These are phyloP conservation scores for Lepidurus packardi DNA, from an alignment of 1,140 invertebrate species.

Conservation along the genomic window DNA sequence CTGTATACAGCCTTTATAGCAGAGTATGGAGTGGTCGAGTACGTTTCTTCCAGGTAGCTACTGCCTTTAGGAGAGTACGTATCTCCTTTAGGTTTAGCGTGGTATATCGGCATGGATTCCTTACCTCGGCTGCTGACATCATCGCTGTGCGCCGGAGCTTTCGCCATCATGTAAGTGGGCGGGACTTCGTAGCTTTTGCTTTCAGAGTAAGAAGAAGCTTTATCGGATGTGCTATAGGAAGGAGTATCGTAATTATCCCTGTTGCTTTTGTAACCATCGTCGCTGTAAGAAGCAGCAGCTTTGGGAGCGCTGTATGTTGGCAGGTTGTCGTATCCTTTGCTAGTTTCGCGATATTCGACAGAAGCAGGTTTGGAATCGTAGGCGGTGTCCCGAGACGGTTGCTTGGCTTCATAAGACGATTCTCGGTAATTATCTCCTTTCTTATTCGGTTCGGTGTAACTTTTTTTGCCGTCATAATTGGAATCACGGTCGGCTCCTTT, in stretches of 20 bases:
- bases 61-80: neutral
- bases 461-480: neutral
- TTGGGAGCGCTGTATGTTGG: neutral
- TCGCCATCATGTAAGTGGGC: neutral
- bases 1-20: conserved; percentile 12
- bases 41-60: neutral
- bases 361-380: conserved; percentile 8
- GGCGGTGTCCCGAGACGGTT: neutral
- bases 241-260: conserved; percentile 14
- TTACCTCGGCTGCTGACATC: neutral
- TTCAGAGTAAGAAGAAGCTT: neutral
- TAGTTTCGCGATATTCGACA: neutral
- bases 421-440: conserved; percentile 14
- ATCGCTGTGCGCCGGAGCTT: neutral
- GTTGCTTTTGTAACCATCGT: neutral
- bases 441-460: neutral
- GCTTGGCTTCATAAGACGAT: conserved; percentile 11
- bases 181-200: conserved; percentile 23
- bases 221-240: conserved; percentile 1
- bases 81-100: conserved; percentile 13
- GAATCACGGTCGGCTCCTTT: neutral
- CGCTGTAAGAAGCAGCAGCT: neutral
- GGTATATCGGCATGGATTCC: neutral
- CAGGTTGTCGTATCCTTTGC: conserved; percentile 25
- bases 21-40: neutral